phyloP scores from a whole-genome alignment of 2,113 vertebrate genomes.

The Morone saxatilis region DNA sequence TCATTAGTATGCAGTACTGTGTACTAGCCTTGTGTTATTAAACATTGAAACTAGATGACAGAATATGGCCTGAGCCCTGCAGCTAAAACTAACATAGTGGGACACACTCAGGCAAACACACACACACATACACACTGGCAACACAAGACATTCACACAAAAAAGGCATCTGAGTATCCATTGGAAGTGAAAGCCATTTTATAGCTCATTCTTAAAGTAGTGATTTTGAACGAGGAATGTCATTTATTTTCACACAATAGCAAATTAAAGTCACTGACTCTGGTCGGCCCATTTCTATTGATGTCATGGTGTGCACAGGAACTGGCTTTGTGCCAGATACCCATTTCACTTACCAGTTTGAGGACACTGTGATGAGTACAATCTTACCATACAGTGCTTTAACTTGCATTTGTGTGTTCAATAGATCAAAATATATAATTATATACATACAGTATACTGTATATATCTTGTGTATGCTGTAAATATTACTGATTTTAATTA shows the following conservation, averaged over 20 bases:
- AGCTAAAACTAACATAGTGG: constrained; percentile 41
- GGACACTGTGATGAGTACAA: not conserved
- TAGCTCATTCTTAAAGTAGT: constrained; percentile 3
- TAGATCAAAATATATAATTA: not conserved
- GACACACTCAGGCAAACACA: constrained; percentile 35
- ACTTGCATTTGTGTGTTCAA: not conserved
- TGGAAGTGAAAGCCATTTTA: constrained; percentile 15
- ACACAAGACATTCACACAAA: constrained; percentile 33
- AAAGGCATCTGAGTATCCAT: constrained; percentile 9
- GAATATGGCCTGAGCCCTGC: constrained; percentile 36
- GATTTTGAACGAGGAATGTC: constrained; percentile 21
- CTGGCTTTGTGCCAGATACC: constrained; percentile 17
- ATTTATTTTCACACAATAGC: constrained; percentile 35
- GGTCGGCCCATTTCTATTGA: constrained; percentile 8
- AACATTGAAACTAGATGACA: constrained; percentile 69
- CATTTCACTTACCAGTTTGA: constrained; percentile 1
- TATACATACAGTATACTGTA: not conserved
- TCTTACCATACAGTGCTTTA: constrained; percentile 15
- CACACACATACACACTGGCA: constrained; percentile 30
- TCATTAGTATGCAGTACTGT: constrained; percentile 59
- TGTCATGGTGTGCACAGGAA: constrained; percentile 32
- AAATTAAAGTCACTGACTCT: constrained; percentile 35
- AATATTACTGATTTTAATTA: constrained; percentile 19
- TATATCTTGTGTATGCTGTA: not conserved
- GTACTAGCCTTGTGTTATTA: constrained; percentile 55